Evolutionary conservation across 1,140 invertebrate species (phyloP).

Genomic region (Ectropis grisescens): DNA sequence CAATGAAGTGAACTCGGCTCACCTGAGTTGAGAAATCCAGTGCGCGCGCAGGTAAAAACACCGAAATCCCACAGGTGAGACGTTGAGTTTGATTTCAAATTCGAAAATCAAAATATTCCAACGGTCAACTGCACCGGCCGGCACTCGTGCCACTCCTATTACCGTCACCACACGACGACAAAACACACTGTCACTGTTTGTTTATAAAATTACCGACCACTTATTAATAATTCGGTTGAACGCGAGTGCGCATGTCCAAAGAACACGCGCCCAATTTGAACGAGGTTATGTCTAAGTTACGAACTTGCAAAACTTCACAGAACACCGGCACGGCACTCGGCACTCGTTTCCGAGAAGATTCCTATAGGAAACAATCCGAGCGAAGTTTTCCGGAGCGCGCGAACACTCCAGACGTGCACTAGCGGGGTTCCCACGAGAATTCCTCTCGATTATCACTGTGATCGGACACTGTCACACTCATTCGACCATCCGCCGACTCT

Average conservation of each 20-base stretch:
- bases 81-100: not conserved
- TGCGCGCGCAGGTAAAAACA: conserved; percentile 62
- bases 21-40: conserved; percentile 49
- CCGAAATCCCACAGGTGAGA: conserved; percentile 58
- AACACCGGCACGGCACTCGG: conserved; percentile 22
- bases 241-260: conserved; percentile 54
- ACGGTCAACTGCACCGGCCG: conserved; percentile 3
- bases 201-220: conserved; percentile 58
- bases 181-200: conserved; percentile 44
- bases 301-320: conserved; percentile 37
- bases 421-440: conserved; percentile 22
- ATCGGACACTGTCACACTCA: conserved; percentile 37
- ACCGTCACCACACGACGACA: conserved; percentile 30
- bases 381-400: conserved; percentile 26
- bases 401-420: conserved; percentile 14
- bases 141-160: conserved; percentile 37
- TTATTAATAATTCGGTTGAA: conserved; percentile 53
- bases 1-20: too few species aligned
- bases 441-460: conserved; percentile 22
- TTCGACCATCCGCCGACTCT: conserved; percentile 47
- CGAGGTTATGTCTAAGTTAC: conserved; percentile 59
- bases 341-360: conserved; percentile 41
- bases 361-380: conserved; percentile 35
- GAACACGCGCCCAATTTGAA: conserved; percentile 57
- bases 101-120: conserved; percentile 16